phyloP scores from a whole-genome alignment of 2,113 vertebrate species.

The Grantiella picta region DNA sequence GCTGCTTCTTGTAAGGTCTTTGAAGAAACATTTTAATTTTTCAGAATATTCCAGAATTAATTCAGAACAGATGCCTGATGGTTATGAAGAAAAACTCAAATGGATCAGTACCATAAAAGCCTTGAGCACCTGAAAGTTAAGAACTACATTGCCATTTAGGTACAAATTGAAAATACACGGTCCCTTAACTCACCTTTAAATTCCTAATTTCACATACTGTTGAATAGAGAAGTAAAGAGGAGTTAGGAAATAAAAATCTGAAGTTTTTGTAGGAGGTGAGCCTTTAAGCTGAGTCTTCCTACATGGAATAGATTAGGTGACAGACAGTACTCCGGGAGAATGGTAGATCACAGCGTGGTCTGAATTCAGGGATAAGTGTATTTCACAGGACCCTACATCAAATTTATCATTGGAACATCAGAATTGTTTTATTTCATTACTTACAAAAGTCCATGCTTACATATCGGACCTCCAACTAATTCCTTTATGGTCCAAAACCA shows the following conservation, averaged over 20 bases:
- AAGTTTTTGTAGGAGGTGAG: not conserved
- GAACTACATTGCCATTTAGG: not conserved
- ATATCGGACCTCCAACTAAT: not conserved
- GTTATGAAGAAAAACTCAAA: not conserved
- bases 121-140: not conserved
- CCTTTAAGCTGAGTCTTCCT: not conserved
- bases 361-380: not conserved
- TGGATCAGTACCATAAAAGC: not conserved
- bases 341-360: not conserved
- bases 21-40: not conserved
- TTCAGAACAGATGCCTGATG: not conserved
- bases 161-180: not conserved
- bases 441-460: not conserved
- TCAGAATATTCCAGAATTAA: not conserved
- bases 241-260: not conserved
- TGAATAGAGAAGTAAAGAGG: not conserved
- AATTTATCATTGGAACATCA: not conserved
- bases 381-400: not conserved
- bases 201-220: not conserved
- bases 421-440: not conserved
- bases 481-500: not conserved
- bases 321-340: not conserved
- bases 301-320: not conserved
- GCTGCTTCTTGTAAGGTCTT: not conserved
- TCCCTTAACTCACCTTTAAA: not conserved